Evolutionary conservation across 2,888 invertebrate species (phyloP).

Genomic region (Troides aeacus): DNA sequence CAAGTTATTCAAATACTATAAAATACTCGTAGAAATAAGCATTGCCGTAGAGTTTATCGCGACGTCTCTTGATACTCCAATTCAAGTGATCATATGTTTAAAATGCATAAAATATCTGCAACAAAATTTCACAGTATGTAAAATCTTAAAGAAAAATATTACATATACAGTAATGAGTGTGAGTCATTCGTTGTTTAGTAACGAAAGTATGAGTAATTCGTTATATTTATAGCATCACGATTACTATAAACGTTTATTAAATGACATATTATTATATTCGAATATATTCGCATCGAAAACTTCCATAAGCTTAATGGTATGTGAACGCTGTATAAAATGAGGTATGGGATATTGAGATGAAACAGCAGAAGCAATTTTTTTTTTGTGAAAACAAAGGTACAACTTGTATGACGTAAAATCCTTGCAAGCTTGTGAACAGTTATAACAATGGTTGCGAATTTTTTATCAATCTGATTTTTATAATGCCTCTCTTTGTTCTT

Average conservation of each 20-base stretch:
- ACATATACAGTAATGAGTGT: background rate
- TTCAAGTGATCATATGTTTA: no score
- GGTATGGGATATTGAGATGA: slow-evolving; percentile 8
- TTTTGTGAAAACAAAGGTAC: slow-evolving; percentile 6
- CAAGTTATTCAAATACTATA: no score
- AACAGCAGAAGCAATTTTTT: background rate
- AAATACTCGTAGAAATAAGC: no score
- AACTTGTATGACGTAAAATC: slow-evolving; percentile 15
- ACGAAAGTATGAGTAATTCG: background rate
- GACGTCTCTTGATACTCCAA: no score
- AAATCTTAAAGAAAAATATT: background rate
- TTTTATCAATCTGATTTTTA: slow-evolving; percentile 1
- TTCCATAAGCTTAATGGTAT: background rate
- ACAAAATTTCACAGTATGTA: background rate
- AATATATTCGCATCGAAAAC: background rate
- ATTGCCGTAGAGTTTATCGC: no score
- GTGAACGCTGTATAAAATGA: slow-evolving; percentile 1
- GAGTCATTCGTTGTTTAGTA: background rate
- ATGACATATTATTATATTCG: background rate
- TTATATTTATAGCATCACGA: background rate
- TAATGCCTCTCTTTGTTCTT: slow-evolving; percentile 10
- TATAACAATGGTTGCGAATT: slow-evolving; percentile 6
- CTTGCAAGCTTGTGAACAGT: background rate
- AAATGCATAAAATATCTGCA: background rate
- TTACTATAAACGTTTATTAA: background rate